phyloP scores from a whole-genome alignment of 2,888 invertebrate species.

The Trachelus tabidus region DNA sequence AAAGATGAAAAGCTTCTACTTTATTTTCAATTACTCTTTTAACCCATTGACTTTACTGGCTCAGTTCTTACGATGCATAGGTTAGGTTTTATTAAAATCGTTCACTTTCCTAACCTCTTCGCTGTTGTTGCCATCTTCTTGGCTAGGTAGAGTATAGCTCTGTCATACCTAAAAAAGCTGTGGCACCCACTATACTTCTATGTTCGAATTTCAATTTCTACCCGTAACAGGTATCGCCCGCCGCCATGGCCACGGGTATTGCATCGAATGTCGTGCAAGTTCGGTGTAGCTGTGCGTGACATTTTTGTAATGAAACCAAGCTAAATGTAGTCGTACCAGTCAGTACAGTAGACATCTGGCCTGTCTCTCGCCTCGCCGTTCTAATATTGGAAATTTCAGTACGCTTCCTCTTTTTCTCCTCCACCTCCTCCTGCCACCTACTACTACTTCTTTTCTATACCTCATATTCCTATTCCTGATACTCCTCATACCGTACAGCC shows the following conservation, averaged over 20 bases:
- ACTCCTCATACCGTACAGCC: constrained; percentile 15
- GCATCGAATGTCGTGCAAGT: not conserved
- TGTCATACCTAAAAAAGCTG: not conserved
- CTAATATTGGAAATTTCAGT: constrained; percentile 65
- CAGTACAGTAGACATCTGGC: constrained; percentile 59
- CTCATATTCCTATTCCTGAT: not conserved
- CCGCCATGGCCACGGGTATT: constrained; percentile 20
- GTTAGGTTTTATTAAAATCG: not conserved
- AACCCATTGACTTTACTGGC: not conserved
- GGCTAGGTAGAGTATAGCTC: not conserved
- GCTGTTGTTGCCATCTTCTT: not conserved
- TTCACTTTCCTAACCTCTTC: not conserved
- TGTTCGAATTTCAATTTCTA: not conserved
- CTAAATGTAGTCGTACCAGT: constrained; percentile 46
- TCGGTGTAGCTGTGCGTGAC: constrained; percentile 56
- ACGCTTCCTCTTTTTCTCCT: constrained; percentile 35
- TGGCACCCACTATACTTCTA: not conserved
- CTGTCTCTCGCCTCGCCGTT: constrained; percentile 59
- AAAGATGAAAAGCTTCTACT: not conserved
- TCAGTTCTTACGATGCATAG: not conserved
- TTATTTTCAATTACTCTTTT: not conserved
- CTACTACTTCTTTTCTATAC: not conserved
- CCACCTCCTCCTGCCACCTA: not conserved
- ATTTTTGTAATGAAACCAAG: constrained; percentile 65
- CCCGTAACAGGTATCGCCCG: constrained; percentile 22